Conservation (phyloP, 1,140 invertebrate genomes). For the Gyrodactylus salaris region DNA sequence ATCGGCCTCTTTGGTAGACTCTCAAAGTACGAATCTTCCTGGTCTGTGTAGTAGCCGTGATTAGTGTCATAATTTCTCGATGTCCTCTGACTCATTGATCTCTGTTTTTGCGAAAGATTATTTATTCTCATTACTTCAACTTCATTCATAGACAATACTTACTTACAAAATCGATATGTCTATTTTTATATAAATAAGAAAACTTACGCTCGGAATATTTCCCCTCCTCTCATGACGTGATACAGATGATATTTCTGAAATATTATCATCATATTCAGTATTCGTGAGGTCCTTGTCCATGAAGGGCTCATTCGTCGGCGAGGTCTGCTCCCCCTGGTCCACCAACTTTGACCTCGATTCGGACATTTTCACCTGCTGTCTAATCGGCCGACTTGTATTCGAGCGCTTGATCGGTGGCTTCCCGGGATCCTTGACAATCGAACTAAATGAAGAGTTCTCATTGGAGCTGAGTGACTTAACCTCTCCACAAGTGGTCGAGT, state of each 20-base stretch:
- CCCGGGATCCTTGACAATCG: neutral
- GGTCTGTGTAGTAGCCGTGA: neutral
- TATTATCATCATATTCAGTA: neutral
- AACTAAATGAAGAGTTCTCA: no score
- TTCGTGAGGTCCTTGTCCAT: no score
- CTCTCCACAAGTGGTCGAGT: no score
- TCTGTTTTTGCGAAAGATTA: neutral
- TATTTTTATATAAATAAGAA: no score
- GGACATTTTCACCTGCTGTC: neutral
- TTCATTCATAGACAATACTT: neutral
- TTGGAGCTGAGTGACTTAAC: no score
- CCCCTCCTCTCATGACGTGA: neutral
- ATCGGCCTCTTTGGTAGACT: neutral
- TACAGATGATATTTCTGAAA: neutral
- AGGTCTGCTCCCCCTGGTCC: neutral
- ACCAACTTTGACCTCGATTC: neutral
- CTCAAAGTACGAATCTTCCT: neutral
- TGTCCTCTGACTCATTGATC: neutral
- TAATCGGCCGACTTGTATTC: neutral
- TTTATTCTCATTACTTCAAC: neutral
- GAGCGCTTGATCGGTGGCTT: neutral
- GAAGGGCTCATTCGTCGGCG: neutral
- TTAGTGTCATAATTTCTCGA: neutral
- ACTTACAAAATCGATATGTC: no score
- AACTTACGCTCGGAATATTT: neutral